Evolutionary conservation across 2,888 invertebrate species (phyloP).

Genomic region (Beris morrisii): DNA sequence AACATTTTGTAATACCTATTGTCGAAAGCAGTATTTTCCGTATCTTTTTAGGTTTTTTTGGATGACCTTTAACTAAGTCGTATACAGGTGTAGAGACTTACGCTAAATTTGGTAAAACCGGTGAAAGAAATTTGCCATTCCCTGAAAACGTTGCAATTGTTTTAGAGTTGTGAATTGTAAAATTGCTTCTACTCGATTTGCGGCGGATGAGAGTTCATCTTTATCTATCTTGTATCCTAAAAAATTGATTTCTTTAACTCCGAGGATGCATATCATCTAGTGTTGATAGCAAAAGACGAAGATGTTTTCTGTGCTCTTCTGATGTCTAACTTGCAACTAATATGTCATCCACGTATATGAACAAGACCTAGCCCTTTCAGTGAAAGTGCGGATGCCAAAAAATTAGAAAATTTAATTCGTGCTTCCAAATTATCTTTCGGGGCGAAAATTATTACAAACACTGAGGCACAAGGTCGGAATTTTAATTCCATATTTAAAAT

Average conservation of each 20-base stretch:
- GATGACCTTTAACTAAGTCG: slow-evolving; percentile 8
- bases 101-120: slow-evolving; percentile 4
- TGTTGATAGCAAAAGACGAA: no score
- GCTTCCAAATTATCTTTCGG: no score
- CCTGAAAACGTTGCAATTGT: slow-evolving; percentile 21
- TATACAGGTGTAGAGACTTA: slow-evolving; percentile 43
- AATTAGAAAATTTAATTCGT: no score
- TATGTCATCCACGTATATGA: slow-evolving; percentile 31
- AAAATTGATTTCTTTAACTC: slow-evolving; percentile 12
- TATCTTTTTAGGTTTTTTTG: no score
- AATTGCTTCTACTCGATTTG: slow-evolving; percentile 13
- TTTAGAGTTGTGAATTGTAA: slow-evolving; percentile 12
- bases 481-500: no score
- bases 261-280: no score
- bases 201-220: slow-evolving; percentile 14
- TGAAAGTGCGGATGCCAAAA: no score
- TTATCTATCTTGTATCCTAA: slow-evolving; percentile 5
- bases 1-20: no score
- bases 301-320: neutral
- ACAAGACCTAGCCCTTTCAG: slow-evolving; percentile 21
- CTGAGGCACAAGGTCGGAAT: no score
- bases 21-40: no score
- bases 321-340: slow-evolving; percentile 29
- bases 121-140: slow-evolving; percentile 21
- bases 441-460: no score